Conservation (phyloP, 1,140 invertebrate genomes). For the Cecropterus lyciades region DNA sequence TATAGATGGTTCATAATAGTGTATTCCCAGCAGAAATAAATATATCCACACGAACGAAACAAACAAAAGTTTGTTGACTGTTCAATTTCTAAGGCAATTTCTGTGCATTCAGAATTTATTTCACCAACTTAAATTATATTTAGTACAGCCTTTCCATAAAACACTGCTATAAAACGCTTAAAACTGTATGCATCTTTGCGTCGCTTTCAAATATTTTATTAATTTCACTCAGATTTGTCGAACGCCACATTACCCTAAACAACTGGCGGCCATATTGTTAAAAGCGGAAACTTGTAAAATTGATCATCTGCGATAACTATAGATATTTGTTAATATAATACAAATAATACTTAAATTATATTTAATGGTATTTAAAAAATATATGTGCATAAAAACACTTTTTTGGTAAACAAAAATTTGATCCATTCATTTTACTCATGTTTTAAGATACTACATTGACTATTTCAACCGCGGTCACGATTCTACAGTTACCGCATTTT, state of each 20-base stretch:
- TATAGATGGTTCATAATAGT: conserved; percentile 79
- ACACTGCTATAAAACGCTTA: conserved; percentile 81
- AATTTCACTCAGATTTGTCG: conserved; percentile 81
- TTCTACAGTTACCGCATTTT: conserved; percentile 38
- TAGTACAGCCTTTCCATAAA: conserved; percentile 69
- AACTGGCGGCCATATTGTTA: conserved; percentile 84
- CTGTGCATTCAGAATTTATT: conserved; percentile 73
- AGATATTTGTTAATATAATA: conserved; percentile 13
- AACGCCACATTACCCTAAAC: conserved; percentile 85
- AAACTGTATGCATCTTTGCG: conserved; percentile 80
- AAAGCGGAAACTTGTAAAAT: conserved; percentile 67
- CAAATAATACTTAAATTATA: conserved; percentile 9
- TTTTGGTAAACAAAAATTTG: conserved; percentile 4
- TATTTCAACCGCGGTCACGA: conserved; percentile 17
- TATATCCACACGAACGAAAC: conserved; percentile 77
- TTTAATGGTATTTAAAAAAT: not conserved
- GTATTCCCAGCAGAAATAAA: conserved; percentile 67
- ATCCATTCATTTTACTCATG: not conserved
- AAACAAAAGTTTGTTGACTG: conserved; percentile 85
- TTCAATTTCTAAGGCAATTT: conserved; percentile 77
- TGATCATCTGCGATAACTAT: conserved; percentile 39
- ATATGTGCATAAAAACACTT: conserved; percentile 9
- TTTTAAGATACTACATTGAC: conserved; percentile 44
- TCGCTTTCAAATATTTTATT: conserved; percentile 76
- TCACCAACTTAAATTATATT: conserved; percentile 73